phyloP scores from a whole-genome alignment of 2,113 vertebrate genomes.

The Anoplopoma fimbria region DNA sequence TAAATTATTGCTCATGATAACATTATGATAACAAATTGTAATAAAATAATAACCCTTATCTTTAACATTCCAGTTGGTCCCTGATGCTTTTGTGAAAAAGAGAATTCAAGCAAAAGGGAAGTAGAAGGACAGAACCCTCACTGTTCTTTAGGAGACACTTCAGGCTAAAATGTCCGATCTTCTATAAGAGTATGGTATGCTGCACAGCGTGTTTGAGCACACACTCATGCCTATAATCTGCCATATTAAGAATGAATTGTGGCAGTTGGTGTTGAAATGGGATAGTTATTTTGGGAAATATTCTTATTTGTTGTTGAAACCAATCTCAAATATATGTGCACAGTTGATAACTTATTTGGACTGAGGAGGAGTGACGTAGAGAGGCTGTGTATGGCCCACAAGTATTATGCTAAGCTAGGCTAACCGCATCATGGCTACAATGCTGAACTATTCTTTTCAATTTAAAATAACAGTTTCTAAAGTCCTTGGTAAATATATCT shows the following conservation, averaged over 20 bases:
- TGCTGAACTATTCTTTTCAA: not conserved
- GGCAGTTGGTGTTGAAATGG: not conserved
- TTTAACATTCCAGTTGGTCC: not conserved
- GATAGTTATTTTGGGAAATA: not conserved
- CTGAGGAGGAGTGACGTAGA: no score
- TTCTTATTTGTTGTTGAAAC: no score
- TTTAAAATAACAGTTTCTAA: not conserved
- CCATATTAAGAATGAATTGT: not conserved
- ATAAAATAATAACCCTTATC: no score
- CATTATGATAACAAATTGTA: conserved; percentile 5
- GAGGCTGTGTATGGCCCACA: no score
- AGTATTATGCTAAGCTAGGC: no score
- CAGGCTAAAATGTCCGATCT: not conserved
- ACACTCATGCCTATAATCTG: not conserved
- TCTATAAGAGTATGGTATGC: not conserved
- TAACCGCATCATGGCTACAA: no score
- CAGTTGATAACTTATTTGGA: no score
- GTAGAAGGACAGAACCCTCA: not conserved
- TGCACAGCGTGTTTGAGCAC: not conserved
- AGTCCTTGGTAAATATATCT: not conserved
- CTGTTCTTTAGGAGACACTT: not conserved
- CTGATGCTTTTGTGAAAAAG: not conserved
- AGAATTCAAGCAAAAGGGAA: not conserved
- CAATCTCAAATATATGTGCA: no score
- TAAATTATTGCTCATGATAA: conserved; percentile 14